Conservation (phyloP, 2,888 invertebrate genomes). For the Leptarthrus brevirostris region DNA sequence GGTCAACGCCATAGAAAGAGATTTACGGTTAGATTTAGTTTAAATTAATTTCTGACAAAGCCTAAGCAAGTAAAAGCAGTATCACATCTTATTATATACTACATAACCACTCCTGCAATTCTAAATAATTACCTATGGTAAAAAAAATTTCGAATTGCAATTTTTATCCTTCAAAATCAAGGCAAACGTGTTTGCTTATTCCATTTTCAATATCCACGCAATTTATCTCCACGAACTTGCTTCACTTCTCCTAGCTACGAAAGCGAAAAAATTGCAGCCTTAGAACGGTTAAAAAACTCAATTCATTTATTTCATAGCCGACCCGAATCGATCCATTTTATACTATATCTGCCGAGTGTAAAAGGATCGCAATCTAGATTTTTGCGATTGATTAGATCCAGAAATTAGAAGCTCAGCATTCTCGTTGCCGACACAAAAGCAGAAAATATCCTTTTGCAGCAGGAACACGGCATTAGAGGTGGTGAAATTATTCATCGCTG, state of each 20-base stretch:
- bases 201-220: neutral
- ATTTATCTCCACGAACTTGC: neutral
- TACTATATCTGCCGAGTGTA: neutral
- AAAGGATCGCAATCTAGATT: neutral
- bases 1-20: no score
- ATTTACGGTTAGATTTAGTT: no score
- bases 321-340: neutral
- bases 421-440: neutral
- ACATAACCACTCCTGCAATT: no score
- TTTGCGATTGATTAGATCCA: conserved; percentile 29
- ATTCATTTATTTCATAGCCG: neutral
- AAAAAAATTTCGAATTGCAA: no score
- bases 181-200: neutral
- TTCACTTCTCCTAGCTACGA: neutral
- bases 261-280: neutral
- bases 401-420: conserved; percentile 30
- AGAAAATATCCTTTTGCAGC: neutral
- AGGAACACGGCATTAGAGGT: neutral
- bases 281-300: neutral
- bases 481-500: neutral
- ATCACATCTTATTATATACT: no score
- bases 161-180: neutral
- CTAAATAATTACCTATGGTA: no score
- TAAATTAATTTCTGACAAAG: no score
- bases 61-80: no score